Base-by-base conservation (phyloP, 2,888 invertebrate species). In the Chrysina gloriosa region DNA sequence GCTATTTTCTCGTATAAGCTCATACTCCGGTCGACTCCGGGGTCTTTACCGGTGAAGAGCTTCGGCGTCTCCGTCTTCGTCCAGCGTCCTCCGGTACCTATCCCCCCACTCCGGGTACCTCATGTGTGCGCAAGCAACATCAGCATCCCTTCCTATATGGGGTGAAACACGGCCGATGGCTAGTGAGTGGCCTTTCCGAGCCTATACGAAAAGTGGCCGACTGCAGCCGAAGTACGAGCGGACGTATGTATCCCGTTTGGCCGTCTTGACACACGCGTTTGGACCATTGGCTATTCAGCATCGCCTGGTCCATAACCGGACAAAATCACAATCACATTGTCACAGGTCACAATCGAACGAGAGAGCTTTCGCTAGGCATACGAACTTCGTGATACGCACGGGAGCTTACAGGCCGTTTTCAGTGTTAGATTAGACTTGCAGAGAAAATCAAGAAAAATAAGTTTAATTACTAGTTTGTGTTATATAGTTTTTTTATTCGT, bases 161-260 rank as follows among this genome's bases (percentile, higher is more conserved):
- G 84, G 84, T 84, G 83, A 77, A 81, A 81, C 79, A 80, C 81
- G 84, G 85, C 86, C 86, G 86, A 83, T 86, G 86, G 86, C 85
- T 84, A 83, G 82, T 79, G 81, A 82, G 81, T 82, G 82, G 82
- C 83, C 82, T 79, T 78, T 77, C 73, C 81, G 81, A 80, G 70
- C 64, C 66, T 67, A 61, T 45, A 69, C 80, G 80, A 78, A 47
- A 11, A 31, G 25, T 63, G 73, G 14, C 52, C 79, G 79, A 77
- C 65, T 42, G 54, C 36, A 69, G 54, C 76, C 78, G 79, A 79
- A 71, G 68, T 50, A 65, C 70, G 56, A 71, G 76, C 77, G 77
- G 77, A 76, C 77, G 76, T 76, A 73, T 73, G 74, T 75, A 73
- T 75, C 73, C 74, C 74, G 77, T 74, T 77, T 77, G 76, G 77